Conservation (phyloP, 2,113 vertebrate species). For the Genyomyrus donnyi region DNA sequence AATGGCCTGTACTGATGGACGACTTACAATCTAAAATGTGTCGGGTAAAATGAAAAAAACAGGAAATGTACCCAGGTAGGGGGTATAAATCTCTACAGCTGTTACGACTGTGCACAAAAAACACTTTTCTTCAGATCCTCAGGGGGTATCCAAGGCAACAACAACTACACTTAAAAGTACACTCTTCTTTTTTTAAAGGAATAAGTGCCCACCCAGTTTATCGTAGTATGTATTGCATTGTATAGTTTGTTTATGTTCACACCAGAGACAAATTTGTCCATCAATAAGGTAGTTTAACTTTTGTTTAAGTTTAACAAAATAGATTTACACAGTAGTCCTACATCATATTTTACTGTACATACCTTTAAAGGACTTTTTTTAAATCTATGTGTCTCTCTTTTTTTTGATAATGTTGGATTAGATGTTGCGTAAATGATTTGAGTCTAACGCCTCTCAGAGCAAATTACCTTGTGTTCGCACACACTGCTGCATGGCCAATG, state of each 20-base stretch:
- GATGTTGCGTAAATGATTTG: slow-evolving; percentile 57
- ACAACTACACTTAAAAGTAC: background rate
- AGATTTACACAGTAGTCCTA: background rate
- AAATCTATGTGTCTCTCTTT: slow-evolving; percentile 11
- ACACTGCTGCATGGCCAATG: background rate
- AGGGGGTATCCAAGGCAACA: background rate
- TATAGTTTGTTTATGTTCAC: background rate
- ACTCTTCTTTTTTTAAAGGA: background rate
- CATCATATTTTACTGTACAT: background rate
- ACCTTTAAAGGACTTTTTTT: background rate
- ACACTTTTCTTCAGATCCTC: background rate
- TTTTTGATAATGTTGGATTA: slow-evolving; percentile 42
- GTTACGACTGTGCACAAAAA: background rate
- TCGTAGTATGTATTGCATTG: background rate
- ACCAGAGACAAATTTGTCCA: background rate
- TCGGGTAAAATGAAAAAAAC: background rate
- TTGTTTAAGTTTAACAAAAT: background rate
- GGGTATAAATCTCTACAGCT: background rate
- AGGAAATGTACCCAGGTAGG: background rate
- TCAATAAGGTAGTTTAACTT: background rate
- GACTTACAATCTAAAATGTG: slow-evolving; percentile 8
- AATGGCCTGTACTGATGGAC: slow-evolving; percentile 1
- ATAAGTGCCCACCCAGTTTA: background rate
- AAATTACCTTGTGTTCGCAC: slow-evolving; percentile 20
- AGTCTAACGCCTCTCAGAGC: slow-evolving; percentile 29